These are phyloP conservation scores for Fistularia commersonii DNA, from an alignment of 2,797 vertebrate species.

Conservation along the genomic window DNA sequence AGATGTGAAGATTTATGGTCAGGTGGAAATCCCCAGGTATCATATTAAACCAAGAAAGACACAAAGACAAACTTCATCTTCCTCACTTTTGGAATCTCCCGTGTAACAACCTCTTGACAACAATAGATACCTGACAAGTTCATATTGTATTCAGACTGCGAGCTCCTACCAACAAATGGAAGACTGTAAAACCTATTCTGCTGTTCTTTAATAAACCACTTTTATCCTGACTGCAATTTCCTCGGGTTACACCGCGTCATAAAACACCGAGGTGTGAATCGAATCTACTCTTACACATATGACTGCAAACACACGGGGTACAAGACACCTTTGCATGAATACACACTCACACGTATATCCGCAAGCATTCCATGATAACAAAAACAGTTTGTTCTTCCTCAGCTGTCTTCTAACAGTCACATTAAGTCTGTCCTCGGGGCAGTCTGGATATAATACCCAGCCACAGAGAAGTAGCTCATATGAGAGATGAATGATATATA, in stretches of 20 bases:
- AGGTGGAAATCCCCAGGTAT: slow-evolving; percentile 62
- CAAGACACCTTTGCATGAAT: slow-evolving; percentile 7
- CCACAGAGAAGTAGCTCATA: slow-evolving; percentile 25
- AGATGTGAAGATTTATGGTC: slow-evolving; percentile 29
- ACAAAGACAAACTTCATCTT: slow-evolving; percentile 21
- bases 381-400: slow-evolving; percentile 38
- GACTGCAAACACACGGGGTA: neutral
- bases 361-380: slow-evolving; percentile 29
- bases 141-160: slow-evolving; percentile 35
- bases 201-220: too few species aligned
- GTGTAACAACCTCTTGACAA: slow-evolving; percentile 27
- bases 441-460: slow-evolving; percentile 42
- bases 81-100: slow-evolving; percentile 55
- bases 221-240: too few species aligned
- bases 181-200: too few species aligned
- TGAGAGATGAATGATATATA: slow-evolving; percentile 51
- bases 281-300: neutral
- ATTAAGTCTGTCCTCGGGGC: slow-evolving; percentile 47
- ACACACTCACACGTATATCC: slow-evolving; percentile 5
- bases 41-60: slow-evolving; percentile 19
- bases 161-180: too few species aligned
- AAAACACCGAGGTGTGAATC: neutral
- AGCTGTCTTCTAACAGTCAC: slow-evolving; percentile 41
- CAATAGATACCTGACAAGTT: slow-evolving; percentile 50
- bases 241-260: too few species aligned